These are phyloP conservation scores for Anolis apletophallus DNA, from an alignment of 2,797 vertebrate genomes.

Conservation along the genomic window DNA sequence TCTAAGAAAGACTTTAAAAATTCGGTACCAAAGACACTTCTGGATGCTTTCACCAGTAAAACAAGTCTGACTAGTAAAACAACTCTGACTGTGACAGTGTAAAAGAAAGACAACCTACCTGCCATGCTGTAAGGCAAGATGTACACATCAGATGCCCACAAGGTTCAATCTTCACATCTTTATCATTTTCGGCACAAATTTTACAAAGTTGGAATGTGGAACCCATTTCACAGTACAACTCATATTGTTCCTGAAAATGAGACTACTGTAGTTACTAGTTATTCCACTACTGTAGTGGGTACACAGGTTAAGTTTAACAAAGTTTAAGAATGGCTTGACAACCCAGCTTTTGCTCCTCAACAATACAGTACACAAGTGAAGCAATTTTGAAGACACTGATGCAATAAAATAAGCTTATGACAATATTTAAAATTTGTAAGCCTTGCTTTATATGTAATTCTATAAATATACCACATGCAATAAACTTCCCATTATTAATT, in stretches of 20 bases:
- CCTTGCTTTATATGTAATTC: not conserved
- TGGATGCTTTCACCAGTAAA: not conserved
- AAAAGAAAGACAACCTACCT: conserved; percentile 72
- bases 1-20: not conserved
- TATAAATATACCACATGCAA: not conserved
- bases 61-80: not conserved
- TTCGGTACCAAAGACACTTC: conserved; percentile 15
- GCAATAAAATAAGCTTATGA: not conserved
- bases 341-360: not conserved
- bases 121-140: conserved; percentile 85
- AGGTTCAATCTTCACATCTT: conserved; percentile 87
- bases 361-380: conserved; percentile 27
- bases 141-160: conserved; percentile 87
- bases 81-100: not conserved
- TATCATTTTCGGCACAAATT: conserved; percentile 87
- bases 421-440: not conserved
- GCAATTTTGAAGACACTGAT: conserved; percentile 15
- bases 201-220: conserved; percentile 87
- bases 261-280: not conserved
- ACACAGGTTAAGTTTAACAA: conserved; percentile 11
- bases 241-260: conserved; percentile 84
- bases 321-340: not conserved
- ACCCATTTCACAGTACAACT: conserved; percentile 87
- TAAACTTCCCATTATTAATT: not conserved
- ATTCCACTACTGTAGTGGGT: not conserved